phyloP scores from a whole-genome alignment of 1,140 invertebrate species.

The Drosophila chauvacae region DNA sequence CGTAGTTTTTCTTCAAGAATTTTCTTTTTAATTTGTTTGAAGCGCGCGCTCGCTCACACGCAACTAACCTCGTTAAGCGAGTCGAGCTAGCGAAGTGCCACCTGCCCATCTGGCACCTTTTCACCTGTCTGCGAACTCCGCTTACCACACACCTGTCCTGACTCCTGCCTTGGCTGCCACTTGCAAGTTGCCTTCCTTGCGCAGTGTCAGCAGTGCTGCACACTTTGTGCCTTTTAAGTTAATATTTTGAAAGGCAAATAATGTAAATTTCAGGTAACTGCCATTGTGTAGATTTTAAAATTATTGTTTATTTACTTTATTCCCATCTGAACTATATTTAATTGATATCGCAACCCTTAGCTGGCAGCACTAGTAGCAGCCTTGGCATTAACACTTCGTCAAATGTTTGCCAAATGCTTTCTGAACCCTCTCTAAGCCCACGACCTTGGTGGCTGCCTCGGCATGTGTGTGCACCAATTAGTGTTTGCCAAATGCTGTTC shows the following conservation, averaged over 20 bases:
- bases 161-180: constrained; percentile 18
- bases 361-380: constrained; percentile 38
- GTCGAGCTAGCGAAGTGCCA: constrained; percentile 33
- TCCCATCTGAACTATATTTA: not conserved
- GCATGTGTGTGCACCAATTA: constrained; percentile 70
- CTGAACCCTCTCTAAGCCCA: constrained; percentile 35
- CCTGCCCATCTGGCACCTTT: constrained; percentile 30
- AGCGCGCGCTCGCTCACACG: constrained; percentile 44
- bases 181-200: constrained; percentile 29
- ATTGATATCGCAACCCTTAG: not conserved
- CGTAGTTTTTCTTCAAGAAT: constrained; percentile 32
- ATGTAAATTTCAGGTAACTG: not conserved
- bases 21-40: constrained; percentile 69
- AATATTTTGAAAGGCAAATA: not conserved
- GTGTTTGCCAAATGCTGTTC: constrained; percentile 42
- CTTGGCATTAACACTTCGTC: constrained; percentile 76
- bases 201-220: constrained; percentile 16
- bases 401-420: constrained; percentile 68
- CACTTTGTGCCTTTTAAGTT: not conserved
- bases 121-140: constrained; percentile 20
- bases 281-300: not conserved
- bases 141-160: constrained; percentile 37
- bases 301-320: not conserved
- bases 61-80: constrained; percentile 63
- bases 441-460: constrained; percentile 6